Evolutionary conservation across 37 sponge, comb jelly and placozoan genomes (phyloP).

Genomic region (Beroe forskalii): DNA sequence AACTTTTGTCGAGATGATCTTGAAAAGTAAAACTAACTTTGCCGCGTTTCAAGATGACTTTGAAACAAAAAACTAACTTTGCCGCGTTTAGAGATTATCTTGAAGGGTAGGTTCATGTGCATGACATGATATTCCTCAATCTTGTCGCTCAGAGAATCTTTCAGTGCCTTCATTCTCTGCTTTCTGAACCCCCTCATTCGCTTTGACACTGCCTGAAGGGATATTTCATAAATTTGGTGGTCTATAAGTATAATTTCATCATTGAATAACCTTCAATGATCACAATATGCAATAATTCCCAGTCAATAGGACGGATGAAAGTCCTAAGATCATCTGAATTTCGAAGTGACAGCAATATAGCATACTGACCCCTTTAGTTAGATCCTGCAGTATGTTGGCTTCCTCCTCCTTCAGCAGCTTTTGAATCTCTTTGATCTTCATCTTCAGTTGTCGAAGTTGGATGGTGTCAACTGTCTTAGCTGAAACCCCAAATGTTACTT

Average conservation of each 20-base stretch:
- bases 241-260: too few species aligned
- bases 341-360: too few species aligned
- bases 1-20: too few species aligned
- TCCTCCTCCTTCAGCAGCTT: conserved; percentile 51
- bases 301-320: too few species aligned
- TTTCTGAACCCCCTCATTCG: conserved; percentile 49
- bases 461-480: conserved; percentile 4
- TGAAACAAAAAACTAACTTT: conserved; percentile 53
- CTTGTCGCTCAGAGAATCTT: conserved; percentile 47
- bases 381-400: conserved; percentile 5
- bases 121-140: conserved; percentile 44
- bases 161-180: conserved; percentile 25
- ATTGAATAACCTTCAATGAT: too few species aligned
- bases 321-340: too few species aligned
- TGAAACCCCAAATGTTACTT: too few species aligned
- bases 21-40: conserved; percentile 43
- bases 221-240: too few species aligned
- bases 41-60: conserved; percentile 37
- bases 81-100: conserved; percentile 43
- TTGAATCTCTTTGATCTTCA: conserved; percentile 18
- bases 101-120: conserved; percentile 54
- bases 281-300: too few species aligned
- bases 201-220: conserved; percentile 34
- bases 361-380: conserved; percentile 26
- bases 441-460: conserved; percentile 12